phyloP scores from a whole-genome alignment of 2,113 vertebrate genomes.

The Podocnemis expansa region DNA sequence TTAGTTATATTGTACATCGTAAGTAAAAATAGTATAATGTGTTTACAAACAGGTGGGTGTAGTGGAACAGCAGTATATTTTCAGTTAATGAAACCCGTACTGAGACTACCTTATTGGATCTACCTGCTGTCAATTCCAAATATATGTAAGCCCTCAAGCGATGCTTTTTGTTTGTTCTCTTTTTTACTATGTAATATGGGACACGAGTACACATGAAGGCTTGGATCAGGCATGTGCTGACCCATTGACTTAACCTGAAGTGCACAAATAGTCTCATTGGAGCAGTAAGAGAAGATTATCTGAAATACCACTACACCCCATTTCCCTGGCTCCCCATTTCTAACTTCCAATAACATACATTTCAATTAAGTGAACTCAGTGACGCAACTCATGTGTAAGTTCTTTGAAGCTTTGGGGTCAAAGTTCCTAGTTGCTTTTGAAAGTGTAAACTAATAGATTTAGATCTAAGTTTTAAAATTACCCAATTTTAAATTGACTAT shows the following conservation, averaged over 20 bases:
- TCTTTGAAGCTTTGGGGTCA: neutral
- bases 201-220: neutral
- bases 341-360: neutral
- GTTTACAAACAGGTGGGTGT: neutral
- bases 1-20: too few relatives aligned
- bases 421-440: neutral
- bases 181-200: neutral
- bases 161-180: neutral
- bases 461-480: neutral
- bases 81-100: neutral
- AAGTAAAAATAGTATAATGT: neutral
- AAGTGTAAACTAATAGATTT: neutral
- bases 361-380: neutral
- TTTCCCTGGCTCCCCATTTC: neutral
- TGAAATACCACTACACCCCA: neutral
- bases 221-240: fast-evolving
- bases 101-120: neutral
- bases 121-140: neutral
- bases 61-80: neutral
- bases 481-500: neutral
- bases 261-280: neutral
- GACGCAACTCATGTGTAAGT: neutral
- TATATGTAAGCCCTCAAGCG: neutral
- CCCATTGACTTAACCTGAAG: neutral
- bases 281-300: neutral